Base-by-base conservation (phyloP, 2,797 vertebrate genomes). In the Danio kyathit region DNA sequence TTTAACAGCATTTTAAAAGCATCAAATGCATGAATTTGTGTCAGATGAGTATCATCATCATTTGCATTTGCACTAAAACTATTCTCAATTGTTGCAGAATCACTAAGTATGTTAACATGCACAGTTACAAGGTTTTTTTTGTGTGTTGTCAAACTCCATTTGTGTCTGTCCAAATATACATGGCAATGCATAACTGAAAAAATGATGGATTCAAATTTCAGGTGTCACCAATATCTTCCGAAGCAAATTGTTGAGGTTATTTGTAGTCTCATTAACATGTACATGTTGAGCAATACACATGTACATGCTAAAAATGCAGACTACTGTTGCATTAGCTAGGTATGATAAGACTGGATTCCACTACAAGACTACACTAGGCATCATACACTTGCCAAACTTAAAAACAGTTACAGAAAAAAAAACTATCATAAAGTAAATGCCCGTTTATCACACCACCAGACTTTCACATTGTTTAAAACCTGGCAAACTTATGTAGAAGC, bases 21-120 rank as follows among this genome's bases (percentile, higher is more conserved):
- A 54, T 43, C 38, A 51, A 63, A 64, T 63, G 78, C 78, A 65
- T 80, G 77, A 64, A 38, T 73, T 72, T 14, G 17, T 73, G 44
- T 49, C 46, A 51, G 12, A 63, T 49, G 46, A 63, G 59, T n/a
- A 40, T 51, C 73, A 75, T 74, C 44, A 49, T 71, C 48, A 71
- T 79, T 59, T 29, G 9, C 57, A 71, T 79, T 48, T 44, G 41
- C 41, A 65, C 59, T 73, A 40, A 64, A 46, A 51, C 12, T 71
- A 44, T 80, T 46, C 17, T 49, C n/a, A 80, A 46, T 63, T 44
- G 10, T 64, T 65, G 40, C 54, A 70, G 43, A 59, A 9, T 17
- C 43, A 19, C 16, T 38, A 73, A 59, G 71, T 61, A 61, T 14
- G 21, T 61, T 48, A n/a, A 49, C 57, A 74, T 74, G 44, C 57